Base-by-base conservation (phyloP, 2,797 vertebrate species). In the Enteromius anoplus region DNA sequence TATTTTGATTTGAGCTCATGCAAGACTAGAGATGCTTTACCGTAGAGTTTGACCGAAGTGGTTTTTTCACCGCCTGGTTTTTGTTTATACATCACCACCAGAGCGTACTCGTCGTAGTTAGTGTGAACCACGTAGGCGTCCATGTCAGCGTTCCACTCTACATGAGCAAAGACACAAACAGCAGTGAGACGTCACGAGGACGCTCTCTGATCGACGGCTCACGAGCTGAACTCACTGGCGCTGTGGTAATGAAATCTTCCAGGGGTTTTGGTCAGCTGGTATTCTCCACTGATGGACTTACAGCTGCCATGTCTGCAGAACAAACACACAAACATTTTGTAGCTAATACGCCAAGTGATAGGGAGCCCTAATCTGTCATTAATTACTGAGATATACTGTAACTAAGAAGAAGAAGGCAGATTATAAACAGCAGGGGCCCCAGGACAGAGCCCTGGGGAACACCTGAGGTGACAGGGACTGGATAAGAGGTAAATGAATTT, bases 51-150 rank as follows among this genome's bases (percentile, higher is more conserved):
- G 47, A 95, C 68, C 0, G 94, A 93, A 2, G 90, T 91, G 80
- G 87, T 93, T 53, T 60, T 88, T 2, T 86, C 49, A 45, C 90
- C 84, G 72, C 93, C 42, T 11, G 89, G n/a, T 6, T 92, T 89
- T 91, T 95, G 55, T 78, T 94, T 97, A 86, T 88, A 92, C 92
- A 93, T 93, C 42, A 97, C 91, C 58, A 97, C 45, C 15, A 98
- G 94, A 11, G 95, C 95, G 0, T 97, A 98, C 86, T 98, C 96
- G 0, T 96, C 86, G 0, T 98, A 98, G 93, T 98, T 96, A 19
- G 97, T 97, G 88, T 93, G 95, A 58, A 95, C 94, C 84, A 99
- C 95, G 0, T 96, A 98, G 66, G 92, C 90, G 1, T 93, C 93
- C 70, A 97, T 90, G 32, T 94, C 93, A 4, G 89, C 6, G 0